Base-by-base conservation (phyloP, 2,797 vertebrate species). In the Cirrhinus molitorella region DNA sequence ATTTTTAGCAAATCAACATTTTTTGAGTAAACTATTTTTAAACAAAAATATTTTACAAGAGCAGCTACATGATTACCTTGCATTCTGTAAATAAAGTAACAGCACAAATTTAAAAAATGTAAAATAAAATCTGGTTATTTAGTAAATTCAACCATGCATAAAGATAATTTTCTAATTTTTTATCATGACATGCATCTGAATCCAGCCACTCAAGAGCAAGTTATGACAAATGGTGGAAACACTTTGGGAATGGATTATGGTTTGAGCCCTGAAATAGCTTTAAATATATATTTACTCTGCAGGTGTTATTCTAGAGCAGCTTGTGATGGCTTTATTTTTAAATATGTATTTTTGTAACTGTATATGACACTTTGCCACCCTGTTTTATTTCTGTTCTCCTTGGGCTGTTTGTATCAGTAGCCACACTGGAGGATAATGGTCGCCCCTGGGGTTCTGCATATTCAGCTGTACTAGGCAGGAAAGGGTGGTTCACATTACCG, bases 291-390 rank as follows among this genome's bases (percentile, higher is more conserved):
- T 79, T 63, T 70, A 79, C 87, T 65, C 68, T 86, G 75, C 88
- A 87, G 88, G 88, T 91, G 92, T 83, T 89, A 51, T 57, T 51
- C 47, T 2, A 37, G 73, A 19, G 61, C 47, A 76, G 67, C 85
- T 81, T 55, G 59, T 23, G 79, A 73, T 68, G 0, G 53, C 77
- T 87, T 84, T 92, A 93, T 93, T 94, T 93, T 91, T 88, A 87
- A 85, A 55, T 5, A 73, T 73, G 86, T 92, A 92, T 93, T 92
- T 93, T 91, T 89, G 86, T 79, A 85, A 2, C n/a, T 71, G 55
- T 86, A 91, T 66, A 82, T 43, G 80, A 37, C 28, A 45, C 70
- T 73, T 23, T 47, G 70, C 57, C 28, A 21, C 57, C 10, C 5
- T 9, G 21, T 82, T 82, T 92, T 90, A 91, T 86, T 88, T 74